These are phyloP conservation scores for Drosophila varians DNA, from an alignment of 1,140 invertebrate species.

Conservation along the genomic window DNA sequence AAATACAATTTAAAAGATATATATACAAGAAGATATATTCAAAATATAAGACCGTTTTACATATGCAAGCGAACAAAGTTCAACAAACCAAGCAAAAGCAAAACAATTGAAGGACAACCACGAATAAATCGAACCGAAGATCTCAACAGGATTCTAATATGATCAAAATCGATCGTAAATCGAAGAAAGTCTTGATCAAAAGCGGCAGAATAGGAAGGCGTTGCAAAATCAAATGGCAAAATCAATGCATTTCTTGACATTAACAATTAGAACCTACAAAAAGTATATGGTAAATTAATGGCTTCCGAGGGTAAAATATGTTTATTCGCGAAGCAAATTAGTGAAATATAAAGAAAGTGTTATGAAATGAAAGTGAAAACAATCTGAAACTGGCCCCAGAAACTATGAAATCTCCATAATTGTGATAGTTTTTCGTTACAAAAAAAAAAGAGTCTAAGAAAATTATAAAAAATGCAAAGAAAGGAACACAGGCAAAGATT, in stretches of 20 bases:
- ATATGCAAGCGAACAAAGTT: constrained; percentile 74
- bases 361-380: constrained; percentile 51
- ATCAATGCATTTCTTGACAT: constrained; percentile 64
- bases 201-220: constrained; percentile 27
- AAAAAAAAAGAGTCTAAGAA: constrained; percentile 24
- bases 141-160: neutral
- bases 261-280: constrained; percentile 16
- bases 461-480: constrained; percentile 5
- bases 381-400: constrained; percentile 42
- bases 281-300: constrained; percentile 12
- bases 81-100: constrained; percentile 28
- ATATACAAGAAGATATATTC: constrained; percentile 43
- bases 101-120: constrained; percentile 33
- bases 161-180: neutral
- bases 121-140: constrained; percentile 25
- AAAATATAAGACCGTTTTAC: constrained; percentile 56
- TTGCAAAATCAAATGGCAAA: constrained; percentile 72
- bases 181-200: constrained; percentile 19
- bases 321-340: constrained; percentile 45
- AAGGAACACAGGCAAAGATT: neutral
- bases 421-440: constrained; percentile 72
- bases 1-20: constrained; percentile 29
- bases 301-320: constrained; percentile 37
- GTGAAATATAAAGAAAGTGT: constrained; percentile 29
- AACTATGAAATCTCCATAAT: constrained; percentile 61